Evolutionary conservation across 2,888 invertebrate species (phyloP), one percentile per base, ranked within the genome.

Genomic region (Ypsolopha scabrella): DNA sequence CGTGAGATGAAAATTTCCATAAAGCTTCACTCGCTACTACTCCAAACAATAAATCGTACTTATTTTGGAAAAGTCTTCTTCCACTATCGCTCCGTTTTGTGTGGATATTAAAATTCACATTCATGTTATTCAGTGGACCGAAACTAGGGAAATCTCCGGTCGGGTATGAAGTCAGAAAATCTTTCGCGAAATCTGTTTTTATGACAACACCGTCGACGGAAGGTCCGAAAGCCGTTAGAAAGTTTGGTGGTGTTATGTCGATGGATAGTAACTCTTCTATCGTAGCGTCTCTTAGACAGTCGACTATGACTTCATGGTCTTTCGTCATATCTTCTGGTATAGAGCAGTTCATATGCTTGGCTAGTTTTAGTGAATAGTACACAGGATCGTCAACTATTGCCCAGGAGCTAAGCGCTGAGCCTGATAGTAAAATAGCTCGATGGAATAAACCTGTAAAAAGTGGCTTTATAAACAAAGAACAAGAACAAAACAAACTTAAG

Each of bases 171-270:
- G 93, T 92, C 39, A 93, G 80, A 52, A 93, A 88, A 63, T 93
- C 93, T 73, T 94, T 94, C 51, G 94, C 92, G 65, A 94, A 94
- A 74, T 95, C 94, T 10, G 93, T 91, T 75, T 94, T 93, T 66
- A 98, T 96, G 55, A 98, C 96, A 58, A 97, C 96, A 51, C 96
- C 97, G 70, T 97, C 97, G 51, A 97, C 94, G 60, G 96, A 95
- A 10, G 97, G 97, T 7, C 97, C 98, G 68, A 97, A 98, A 0
- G 94, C 92, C 58, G 93, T 94, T 51, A 95, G 81, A 75, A 94
- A 95, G 53, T 93, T 93, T 3, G 95, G 95, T 8, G 94, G 91
- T 58, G 90, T 89, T 67, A 94, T 92, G 75, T 94, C 94, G 41
- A 92, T 90, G 39, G 89, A 88, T 73, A 94, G 88, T 38, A 95